phyloP scores from a whole-genome alignment of 2,797 vertebrate species.

The Paramormyrops hopkinsi region DNA sequence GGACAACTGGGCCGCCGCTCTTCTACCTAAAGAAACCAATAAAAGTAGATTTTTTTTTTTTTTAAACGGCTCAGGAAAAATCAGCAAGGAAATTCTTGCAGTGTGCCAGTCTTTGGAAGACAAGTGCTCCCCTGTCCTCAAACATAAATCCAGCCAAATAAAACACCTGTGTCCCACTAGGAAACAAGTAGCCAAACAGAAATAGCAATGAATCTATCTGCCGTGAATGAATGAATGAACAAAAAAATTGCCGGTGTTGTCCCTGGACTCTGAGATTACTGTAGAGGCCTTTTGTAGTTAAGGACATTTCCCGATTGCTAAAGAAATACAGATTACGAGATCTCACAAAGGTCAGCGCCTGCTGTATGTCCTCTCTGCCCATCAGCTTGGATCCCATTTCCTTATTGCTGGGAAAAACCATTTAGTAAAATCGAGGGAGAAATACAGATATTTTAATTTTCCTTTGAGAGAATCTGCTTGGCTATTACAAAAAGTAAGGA shows the following conservation, averaged over 20 bases:
- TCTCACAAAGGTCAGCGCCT: not conserved
- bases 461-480: not conserved
- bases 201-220: conserved; percentile 65
- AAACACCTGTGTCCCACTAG: conserved; percentile 82
- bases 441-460: not conserved
- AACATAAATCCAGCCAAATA: conserved; percentile 73
- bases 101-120: conserved; percentile 70
- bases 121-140: conserved; percentile 81
- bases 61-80: conserved; percentile 61
- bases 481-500: not conserved
- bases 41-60: conserved; percentile 34
- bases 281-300: conserved; percentile 80
- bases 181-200: conserved; percentile 77
- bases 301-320: conserved; percentile 64
- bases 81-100: conserved; percentile 81
- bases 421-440: not conserved
- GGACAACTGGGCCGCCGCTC: conserved; percentile 34
- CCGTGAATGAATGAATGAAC: conserved; percentile 76
- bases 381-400: not conserved
- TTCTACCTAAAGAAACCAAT: conserved; percentile 41
- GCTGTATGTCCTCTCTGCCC: not conserved
- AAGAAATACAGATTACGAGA: conserved; percentile 47
- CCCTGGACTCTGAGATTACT: conserved; percentile 64
- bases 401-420: not conserved
- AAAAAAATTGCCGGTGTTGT: conserved; percentile 65